A percentile compares a stretch with the other conserved stretches of the same genome.
Conservation (phyloP, 2,113 vertebrate species). For the Herpailurus yagouaroundi region DNA sequence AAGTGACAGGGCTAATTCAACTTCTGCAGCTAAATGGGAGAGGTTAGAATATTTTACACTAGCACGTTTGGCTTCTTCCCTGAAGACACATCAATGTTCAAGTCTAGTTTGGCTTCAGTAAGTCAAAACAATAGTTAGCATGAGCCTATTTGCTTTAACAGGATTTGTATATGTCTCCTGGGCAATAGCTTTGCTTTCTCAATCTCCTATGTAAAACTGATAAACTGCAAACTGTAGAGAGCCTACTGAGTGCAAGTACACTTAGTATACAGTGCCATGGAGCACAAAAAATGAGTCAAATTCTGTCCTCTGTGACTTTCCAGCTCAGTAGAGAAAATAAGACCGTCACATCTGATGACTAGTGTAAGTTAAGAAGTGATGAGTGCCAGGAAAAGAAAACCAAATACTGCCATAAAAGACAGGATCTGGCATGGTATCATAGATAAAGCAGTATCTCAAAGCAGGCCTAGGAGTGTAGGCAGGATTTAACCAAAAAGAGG, state of each 20-base stretch:
- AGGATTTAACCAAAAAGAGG: neutral
- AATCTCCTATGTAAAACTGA: neutral
- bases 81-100: slow-evolving; percentile 54
- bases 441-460: neutral
- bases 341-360: neutral
- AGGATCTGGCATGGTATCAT: neutral
- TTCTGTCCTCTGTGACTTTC: neutral
- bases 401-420: neutral
- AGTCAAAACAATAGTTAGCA: slow-evolving; percentile 72
- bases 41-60: slow-evolving; percentile 28
- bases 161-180: slow-evolving; percentile 16
- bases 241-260: neutral
- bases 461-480: neutral
- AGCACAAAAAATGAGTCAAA: neutral
- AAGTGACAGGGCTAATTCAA: slow-evolving; percentile 67
- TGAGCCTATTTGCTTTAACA: neutral
- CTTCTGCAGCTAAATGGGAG: slow-evolving; percentile 43
- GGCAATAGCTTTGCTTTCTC: neutral
- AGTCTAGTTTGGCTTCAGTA: slow-evolving; percentile 50
- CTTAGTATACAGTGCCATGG: neutral
- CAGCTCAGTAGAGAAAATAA: neutral
- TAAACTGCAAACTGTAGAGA: neutral
- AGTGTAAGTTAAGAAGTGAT: neutral
- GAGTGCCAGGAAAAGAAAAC: neutral
- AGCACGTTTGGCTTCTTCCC: slow-evolving; percentile 49